These are phyloP conservation scores for Amniataba percoides DNA, from an alignment of 2,797 vertebrate species.

Conservation along the genomic window DNA sequence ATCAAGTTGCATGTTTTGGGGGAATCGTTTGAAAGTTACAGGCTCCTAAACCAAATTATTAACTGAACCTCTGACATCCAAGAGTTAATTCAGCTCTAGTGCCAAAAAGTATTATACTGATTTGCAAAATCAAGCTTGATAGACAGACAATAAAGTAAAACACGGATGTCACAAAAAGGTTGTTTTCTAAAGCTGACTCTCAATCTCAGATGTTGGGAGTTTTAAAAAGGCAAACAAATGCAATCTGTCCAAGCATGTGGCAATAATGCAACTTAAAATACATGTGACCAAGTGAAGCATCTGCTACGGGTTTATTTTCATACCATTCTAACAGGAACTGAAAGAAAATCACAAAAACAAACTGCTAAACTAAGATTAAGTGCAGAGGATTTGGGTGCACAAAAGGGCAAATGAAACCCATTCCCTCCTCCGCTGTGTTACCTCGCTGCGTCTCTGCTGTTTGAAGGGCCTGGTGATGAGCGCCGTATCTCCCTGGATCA, in stretches of 20 bases:
- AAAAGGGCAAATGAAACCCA: background rate
- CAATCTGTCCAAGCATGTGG: background rate
- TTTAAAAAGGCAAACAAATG: background rate
- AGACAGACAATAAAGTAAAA: background rate
- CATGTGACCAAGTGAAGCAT: background rate
- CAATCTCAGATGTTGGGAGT: background rate
- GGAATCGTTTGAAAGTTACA: background rate
- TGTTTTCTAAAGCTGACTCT: background rate
- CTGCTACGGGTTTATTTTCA: background rate
- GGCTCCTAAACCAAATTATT: background rate
- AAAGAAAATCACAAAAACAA: slow-evolving; percentile 4
- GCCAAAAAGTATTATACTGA: background rate
- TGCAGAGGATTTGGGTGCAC: slow-evolving; percentile 40
- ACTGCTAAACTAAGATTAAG: slow-evolving; percentile 28
- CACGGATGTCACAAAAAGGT: background rate
- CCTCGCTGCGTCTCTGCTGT: slow-evolving; percentile 89
- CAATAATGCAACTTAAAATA: background rate
- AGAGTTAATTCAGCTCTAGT: background rate
- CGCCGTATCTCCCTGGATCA: slow-evolving; percentile 92
- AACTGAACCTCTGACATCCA: background rate
- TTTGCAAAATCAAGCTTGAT: background rate
- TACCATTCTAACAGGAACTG: background rate
- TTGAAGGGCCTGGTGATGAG: slow-evolving; percentile 91
- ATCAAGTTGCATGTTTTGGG: background rate
- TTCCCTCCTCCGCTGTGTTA: slow-evolving; percentile 51